Evolutionary conservation across 2,113 vertebrate genomes (phyloP).

Genomic region (Beaufortia kweichowensis): DNA sequence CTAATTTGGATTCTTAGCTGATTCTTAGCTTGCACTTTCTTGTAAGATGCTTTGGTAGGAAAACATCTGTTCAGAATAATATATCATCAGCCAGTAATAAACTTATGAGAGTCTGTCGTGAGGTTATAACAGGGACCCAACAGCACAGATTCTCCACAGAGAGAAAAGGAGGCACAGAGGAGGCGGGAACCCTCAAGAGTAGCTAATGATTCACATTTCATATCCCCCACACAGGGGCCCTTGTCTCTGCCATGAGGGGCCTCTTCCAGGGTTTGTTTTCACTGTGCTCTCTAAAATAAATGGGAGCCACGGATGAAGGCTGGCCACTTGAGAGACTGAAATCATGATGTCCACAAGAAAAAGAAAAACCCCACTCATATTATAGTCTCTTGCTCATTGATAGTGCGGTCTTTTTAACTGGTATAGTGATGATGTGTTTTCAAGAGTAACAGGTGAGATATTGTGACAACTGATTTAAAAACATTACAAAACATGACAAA

Average conservation of each 20-base stretch:
- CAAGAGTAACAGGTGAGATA: slow-evolving; percentile 12
- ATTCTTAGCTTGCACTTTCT: too few relatives aligned
- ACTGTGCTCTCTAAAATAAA: slow-evolving; percentile 14
- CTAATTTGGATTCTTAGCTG: too few relatives aligned
- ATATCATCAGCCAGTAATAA: slow-evolving; percentile 56
- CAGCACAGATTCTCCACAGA: slow-evolving; percentile 56
- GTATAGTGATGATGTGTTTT: neutral
- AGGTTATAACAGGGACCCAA: slow-evolving; percentile 31
- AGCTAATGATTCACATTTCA: slow-evolving; percentile 70
- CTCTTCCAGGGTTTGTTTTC: slow-evolving; percentile 40
- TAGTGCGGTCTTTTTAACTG: neutral
- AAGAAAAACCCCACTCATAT: neutral
- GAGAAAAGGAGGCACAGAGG: slow-evolving; percentile 59
- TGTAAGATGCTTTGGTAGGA: neutral
- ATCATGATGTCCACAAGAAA: slow-evolving; percentile 6
- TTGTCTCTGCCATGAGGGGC: slow-evolving; percentile 61
- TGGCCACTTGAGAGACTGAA: slow-evolving; percentile 28
- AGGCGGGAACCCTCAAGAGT: slow-evolving; percentile 61
- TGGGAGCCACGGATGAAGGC: slow-evolving; percentile 33
- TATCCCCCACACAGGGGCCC: slow-evolving; percentile 62
- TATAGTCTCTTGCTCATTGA: slow-evolving; percentile 2
- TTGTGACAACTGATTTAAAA: neutral
- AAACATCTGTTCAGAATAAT: slow-evolving; percentile 27
- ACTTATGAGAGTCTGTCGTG: slow-evolving; percentile 60
- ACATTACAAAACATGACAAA: too few relatives aligned